These are phyloP conservation scores for Apostichopus parvimensis DNA, from an alignment of 35 echinoderm and acorn worm genomes.

Conservation along the genomic window DNA sequence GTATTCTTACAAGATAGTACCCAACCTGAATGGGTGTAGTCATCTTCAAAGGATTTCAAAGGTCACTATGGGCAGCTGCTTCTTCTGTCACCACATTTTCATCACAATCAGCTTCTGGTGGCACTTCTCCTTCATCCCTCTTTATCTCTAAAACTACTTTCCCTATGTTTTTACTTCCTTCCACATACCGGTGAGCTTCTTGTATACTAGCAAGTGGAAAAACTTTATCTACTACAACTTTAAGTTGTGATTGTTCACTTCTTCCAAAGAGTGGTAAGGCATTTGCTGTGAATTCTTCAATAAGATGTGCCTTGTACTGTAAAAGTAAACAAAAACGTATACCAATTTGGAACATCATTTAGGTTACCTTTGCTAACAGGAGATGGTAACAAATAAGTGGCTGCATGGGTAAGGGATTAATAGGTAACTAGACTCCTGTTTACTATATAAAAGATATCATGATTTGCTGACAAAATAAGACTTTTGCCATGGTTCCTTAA, in stretches of 20 bases:
- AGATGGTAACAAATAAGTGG: no score
- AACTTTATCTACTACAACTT: neutral
- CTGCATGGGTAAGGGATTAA: no score
- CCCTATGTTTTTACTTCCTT: conserved; percentile 33
- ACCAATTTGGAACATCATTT: no score
- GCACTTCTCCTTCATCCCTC: neutral
- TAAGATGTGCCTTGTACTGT: conserved; percentile 31
- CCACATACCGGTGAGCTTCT: conserved; percentile 14
- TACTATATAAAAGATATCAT: no score
- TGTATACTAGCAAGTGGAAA: conserved; percentile 1
- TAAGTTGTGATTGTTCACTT: conserved; percentile 2
- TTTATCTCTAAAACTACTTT: conserved; percentile 18
- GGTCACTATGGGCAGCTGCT: neutral
- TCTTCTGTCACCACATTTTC: neutral
- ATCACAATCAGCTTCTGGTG: neutral
- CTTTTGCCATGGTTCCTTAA: no score
- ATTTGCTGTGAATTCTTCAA: conserved; percentile 16
- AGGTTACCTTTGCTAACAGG: no score
- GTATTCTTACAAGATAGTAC: no score
- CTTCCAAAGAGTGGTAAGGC: neutral
- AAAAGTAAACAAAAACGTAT: neutral
- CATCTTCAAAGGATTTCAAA: neutral
- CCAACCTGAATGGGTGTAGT: no score
- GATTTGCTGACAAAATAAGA: no score
- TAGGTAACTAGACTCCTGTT: no score